phyloP scores from a whole-genome alignment of 2,113 vertebrate genomes.

The Vulpes lagopus region DNA sequence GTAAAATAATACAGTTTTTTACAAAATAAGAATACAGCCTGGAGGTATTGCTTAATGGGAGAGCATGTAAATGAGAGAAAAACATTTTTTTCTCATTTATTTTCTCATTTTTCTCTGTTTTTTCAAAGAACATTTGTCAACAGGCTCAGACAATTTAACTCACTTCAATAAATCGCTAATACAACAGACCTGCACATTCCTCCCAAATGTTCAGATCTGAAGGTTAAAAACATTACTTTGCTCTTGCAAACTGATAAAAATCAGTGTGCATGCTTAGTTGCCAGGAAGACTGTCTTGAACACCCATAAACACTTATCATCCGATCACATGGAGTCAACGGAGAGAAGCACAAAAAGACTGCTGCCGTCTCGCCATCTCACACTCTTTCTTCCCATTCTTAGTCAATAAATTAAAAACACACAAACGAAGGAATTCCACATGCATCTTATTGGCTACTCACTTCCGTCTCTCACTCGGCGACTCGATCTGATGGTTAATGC shows the following conservation, averaged over 20 bases:
- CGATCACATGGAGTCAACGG: background rate
- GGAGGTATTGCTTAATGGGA: background rate
- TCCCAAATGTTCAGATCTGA: conserved; percentile 22
- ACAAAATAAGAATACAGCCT: conserved; percentile 6
- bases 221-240: conserved; percentile 16
- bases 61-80: background rate
- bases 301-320: background rate
- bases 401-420: background rate
- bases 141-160: conserved; percentile 38
- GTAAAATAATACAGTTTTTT: background rate
- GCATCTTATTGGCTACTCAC: conserved; percentile 82
- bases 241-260: background rate
- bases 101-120: no score
- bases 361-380: background rate
- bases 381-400: background rate
- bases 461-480: conserved; percentile 88
- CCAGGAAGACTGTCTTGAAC: background rate
- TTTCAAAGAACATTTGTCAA: background rate
- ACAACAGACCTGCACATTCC: background rate
- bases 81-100: background rate
- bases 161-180: conserved; percentile 10
- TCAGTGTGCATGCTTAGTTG: background rate
- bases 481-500: conserved; percentile 81
- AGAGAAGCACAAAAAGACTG: background rate
- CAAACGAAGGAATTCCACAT: background rate